Evolutionary conservation across 1,140 invertebrate species (phyloP).

Genomic region (Heliconius eleuchia): DNA sequence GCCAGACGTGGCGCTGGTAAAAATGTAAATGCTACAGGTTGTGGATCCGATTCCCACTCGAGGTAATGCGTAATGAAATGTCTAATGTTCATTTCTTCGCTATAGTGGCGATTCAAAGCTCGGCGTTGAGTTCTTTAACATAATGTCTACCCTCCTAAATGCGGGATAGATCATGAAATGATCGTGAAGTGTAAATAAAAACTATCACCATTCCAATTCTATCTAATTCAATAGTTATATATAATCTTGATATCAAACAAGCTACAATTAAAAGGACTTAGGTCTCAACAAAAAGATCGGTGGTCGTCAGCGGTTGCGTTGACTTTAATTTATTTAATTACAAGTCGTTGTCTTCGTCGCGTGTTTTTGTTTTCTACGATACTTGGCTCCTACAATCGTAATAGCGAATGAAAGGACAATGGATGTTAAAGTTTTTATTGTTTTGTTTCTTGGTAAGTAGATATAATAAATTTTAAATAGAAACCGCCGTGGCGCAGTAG

Average conservation of each 20-base stretch:
- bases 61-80: too few species aligned
- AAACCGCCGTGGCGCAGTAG: too few species aligned
- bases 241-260: background rate
- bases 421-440: conserved; percentile 20
- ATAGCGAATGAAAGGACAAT: conserved; percentile 20
- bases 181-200: background rate
- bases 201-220: background rate
- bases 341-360: conserved; percentile 15
- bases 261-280: conserved; percentile 22
- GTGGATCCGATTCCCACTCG: too few species aligned
- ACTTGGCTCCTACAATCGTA: conserved; percentile 4
- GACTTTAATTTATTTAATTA: conserved; percentile 41
- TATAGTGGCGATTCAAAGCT: background rate
- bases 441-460: conserved; percentile 4
- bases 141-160: too few species aligned
- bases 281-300: conserved; percentile 24
- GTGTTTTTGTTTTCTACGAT: conserved; percentile 23
- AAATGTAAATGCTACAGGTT: background rate
- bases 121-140: background rate
- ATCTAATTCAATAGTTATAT: background rate
- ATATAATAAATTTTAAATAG: background rate
- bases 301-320: conserved; percentile 27
- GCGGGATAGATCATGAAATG: too few species aligned
- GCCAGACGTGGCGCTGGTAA: background rate
- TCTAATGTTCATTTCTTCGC: too few species aligned